Evolutionary conservation across 1,140 invertebrate species (phyloP).

Genomic region (Acromyrmex charruanus): DNA sequence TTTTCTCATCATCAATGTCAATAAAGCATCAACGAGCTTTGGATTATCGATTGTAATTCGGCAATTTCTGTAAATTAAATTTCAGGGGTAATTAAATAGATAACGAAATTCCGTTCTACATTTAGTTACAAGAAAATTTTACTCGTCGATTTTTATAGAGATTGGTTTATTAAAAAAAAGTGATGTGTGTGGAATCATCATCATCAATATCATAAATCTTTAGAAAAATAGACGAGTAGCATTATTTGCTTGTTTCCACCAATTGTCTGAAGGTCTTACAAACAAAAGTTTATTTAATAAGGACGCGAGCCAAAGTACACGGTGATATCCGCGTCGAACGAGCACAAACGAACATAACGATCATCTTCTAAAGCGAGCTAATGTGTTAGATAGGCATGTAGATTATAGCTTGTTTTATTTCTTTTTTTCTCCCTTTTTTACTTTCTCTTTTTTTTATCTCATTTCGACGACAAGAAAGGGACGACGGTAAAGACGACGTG

Average conservation of each 20-base stretch:
- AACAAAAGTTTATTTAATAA: neutral
- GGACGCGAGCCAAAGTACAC: neutral
- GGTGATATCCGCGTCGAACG: neutral
- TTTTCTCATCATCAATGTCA: neutral
- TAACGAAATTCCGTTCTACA: neutral
- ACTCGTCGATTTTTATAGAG: too few relatives aligned
- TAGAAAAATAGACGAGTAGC: neutral
- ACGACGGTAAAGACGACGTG: conserved; percentile 75
- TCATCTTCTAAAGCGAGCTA: conserved; percentile 33
- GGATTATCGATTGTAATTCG: neutral
- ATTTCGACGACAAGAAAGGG: conserved; percentile 62
- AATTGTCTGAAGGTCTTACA: neutral
- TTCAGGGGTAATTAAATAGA: neutral
- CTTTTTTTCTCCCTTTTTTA: conserved; percentile 8
- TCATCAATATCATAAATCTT: neutral
- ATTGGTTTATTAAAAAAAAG: too few relatives aligned
- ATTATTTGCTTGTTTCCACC: neutral
- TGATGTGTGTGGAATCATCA: neutral
- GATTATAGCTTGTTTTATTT: conserved; percentile 54
- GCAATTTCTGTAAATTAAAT: too few relatives aligned
- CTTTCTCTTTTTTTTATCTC: conserved; percentile 31
- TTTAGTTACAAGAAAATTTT: neutral
- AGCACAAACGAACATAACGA: conserved; percentile 4
- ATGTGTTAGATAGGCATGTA: conserved; percentile 54
- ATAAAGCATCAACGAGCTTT: neutral